phyloP scores from a whole-genome alignment of 2,797 vertebrate species.

The Gouania willdenowi region DNA sequence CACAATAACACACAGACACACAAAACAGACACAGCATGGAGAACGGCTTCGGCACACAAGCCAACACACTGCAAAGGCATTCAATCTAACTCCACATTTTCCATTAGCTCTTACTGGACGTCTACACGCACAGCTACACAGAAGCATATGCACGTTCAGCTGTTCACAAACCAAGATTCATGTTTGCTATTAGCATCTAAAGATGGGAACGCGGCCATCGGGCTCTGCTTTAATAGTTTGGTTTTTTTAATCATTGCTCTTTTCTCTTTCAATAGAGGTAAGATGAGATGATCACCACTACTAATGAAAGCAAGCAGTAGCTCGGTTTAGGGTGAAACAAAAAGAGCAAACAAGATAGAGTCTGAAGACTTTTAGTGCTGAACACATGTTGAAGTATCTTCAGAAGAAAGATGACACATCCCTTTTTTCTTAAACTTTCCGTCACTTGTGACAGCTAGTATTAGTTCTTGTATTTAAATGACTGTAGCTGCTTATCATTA shows the following conservation, averaged over 20 bases:
- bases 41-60: slow-evolving; percentile 36
- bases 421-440: too few relatives aligned
- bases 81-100: slow-evolving; percentile 56
- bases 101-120: slow-evolving; percentile 41
- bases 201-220: too few relatives aligned
- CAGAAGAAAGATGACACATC: too few relatives aligned
- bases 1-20: slow-evolving; percentile 16
- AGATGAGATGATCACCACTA: background rate
- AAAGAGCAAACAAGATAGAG: background rate
- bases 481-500: too few relatives aligned
- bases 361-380: background rate
- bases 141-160: slow-evolving; percentile 6
- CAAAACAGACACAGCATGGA: slow-evolving; percentile 13
- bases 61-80: slow-evolving; percentile 57
- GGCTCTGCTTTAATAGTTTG: too few relatives aligned
- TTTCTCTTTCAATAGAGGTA: background rate
- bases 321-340: background rate
- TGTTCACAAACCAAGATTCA: slow-evolving; percentile 3
- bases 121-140: slow-evolving; percentile 27
- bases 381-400: too few relatives aligned
- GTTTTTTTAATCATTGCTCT: background rate
- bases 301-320: background rate
- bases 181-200: background rate
- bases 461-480: too few relatives aligned
- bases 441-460: too few relatives aligned